Base-by-base conservation (phyloP, 2,888 invertebrate species). In the Nebria brevicollis region DNA sequence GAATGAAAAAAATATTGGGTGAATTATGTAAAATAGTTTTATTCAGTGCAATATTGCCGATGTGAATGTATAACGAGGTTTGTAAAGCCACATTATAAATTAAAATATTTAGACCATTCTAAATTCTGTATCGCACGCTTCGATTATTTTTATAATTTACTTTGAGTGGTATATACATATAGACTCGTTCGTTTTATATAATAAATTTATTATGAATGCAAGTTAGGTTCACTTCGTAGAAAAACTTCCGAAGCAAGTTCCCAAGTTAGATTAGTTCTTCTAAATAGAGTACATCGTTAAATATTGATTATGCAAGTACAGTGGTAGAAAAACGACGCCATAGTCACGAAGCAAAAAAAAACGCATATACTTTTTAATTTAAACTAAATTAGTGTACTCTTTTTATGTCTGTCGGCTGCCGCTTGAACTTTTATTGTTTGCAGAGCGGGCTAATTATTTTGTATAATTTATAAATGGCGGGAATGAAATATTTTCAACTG, bases 381-480 rank as follows among this genome's bases (percentile, higher is more conserved):
- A 80, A 80, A 75, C 73, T 75, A 75, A 70, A 75, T 73, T 73
- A 73, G 73, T 11, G 73, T 15, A 43, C 4, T 70, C 54, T 54
- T 54, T 70, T 20, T 70, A 26, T 70, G 70, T 26, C 20, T 34
- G 70, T 25, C 8, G 25, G 77, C 26, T 66, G 72, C 64, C 20
- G 34, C 20, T 73, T 73, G 72, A 78, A 73, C 72, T 78, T 78
- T 79, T 75, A 79, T 79, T 79, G 79, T 80, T 80, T 80, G 75
- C 75, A 80, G 74, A 64, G 68, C 75, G 25, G 75, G 80, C 72
- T 80, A 80, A 80, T 80, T 80, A 80, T 80, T 80, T 80, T 80
- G 80, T 80, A 80, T 80, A 80, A 80, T 80, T 80, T 80, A 80
- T 80, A 80, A 54, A 75, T n/a, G 70, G 77, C 72, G 75, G 66